Percentiles rank a stretch among this genome's conserved stretches.
phyloP scores from a whole-genome alignment of 35 echinoderm and acorn worm species.

The Stichopus chloronotus region DNA sequence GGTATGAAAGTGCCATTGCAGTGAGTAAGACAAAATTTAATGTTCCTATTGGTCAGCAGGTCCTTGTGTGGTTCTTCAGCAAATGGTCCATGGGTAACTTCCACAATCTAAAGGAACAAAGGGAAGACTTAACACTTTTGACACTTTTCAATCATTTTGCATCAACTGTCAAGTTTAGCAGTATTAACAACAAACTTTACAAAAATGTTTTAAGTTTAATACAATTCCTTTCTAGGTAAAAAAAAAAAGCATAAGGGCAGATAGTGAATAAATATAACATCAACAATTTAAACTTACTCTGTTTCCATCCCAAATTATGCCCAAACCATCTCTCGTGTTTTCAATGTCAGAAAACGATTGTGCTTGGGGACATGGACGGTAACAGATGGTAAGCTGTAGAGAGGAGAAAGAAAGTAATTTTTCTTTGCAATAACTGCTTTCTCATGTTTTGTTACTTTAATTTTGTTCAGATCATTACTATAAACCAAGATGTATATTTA shows the following conservation, averaged over 20 bases:
- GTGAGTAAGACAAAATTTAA: neutral
- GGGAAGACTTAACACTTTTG: neutral
- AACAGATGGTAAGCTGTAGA: neutral
- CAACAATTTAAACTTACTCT: neutral
- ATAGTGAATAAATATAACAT: too few relatives aligned
- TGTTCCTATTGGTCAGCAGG: neutral
- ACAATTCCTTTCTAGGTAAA: too few relatives aligned
- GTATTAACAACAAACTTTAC: too few relatives aligned
- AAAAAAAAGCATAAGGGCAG: too few relatives aligned
- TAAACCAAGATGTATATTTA: too few relatives aligned
- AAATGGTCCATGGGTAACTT: neutral
- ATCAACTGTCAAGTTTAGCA: too few relatives aligned
- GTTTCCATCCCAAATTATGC: neutral
- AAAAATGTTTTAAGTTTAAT: too few relatives aligned
- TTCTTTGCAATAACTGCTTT: too few relatives aligned
- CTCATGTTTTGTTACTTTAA: too few relatives aligned
- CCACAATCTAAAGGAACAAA: neutral
- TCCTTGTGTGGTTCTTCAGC: neutral
- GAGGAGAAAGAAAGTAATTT: neutral
- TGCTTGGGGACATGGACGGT: neutral
- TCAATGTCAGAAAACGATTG: neutral
- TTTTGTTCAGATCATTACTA: too few relatives aligned
- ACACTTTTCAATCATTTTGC: neutral
- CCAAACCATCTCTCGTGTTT: neutral
- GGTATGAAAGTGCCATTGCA: slow-evolving; percentile 1